These are phyloP conservation scores for Aegithalos caudatus DNA, from an alignment of 2,113 vertebrate species.

Conservation along the genomic window DNA sequence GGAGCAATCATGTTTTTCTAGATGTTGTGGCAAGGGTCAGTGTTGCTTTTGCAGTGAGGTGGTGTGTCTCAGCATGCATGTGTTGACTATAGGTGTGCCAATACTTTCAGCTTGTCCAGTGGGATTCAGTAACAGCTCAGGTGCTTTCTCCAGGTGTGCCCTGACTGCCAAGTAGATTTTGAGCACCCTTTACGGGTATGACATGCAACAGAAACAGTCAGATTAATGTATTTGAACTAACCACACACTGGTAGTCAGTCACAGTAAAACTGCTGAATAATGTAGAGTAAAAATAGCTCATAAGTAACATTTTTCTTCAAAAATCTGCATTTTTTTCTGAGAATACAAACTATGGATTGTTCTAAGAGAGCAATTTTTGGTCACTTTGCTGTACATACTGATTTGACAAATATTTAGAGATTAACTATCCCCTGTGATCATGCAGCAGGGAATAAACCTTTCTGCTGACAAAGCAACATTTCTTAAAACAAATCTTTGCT, in stretches of 20 bases:
- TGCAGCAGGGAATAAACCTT: background rate
- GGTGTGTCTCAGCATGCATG: rapidly evolving
- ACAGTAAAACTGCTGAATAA: background rate
- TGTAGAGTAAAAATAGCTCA: background rate
- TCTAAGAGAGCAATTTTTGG: background rate
- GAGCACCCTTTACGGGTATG: background rate
- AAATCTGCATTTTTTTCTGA: background rate
- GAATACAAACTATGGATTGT: background rate
- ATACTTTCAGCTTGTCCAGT: background rate
- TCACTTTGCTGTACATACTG: background rate
- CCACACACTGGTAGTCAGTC: background rate
- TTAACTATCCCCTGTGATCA: background rate
- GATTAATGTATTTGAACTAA: background rate
- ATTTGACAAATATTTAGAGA: background rate
- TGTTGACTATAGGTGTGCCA: background rate
- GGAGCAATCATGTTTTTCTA: background rate
- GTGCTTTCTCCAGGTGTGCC: background rate
- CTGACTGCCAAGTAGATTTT: background rate
- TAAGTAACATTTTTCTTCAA: background rate
- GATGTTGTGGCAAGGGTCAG: background rate
- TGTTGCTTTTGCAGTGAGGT: background rate
- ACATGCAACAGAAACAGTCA: background rate
- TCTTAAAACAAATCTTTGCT: background rate
- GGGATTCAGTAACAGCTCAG: background rate
- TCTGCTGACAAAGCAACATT: background rate